Conservation (phyloP, 92 coral and sea anemone genomes). For the Diadumene lineata region DNA sequence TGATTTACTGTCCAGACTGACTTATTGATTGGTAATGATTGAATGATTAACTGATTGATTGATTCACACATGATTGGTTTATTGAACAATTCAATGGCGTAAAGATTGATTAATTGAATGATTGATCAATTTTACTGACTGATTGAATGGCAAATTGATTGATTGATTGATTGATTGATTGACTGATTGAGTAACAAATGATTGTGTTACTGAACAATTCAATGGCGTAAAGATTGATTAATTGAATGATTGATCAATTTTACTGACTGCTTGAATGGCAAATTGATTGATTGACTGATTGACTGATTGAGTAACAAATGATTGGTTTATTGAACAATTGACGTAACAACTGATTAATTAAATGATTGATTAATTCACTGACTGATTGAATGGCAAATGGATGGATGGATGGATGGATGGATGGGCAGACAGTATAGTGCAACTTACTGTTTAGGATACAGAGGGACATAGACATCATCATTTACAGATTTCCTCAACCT, state of each 20-base stretch:
- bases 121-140: not conserved
- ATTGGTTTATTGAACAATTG: not conserved
- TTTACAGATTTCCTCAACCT: slow-evolving; percentile 81
- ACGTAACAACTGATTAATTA: not conserved
- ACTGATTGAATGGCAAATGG: not conserved
- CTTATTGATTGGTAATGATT: not conserved
- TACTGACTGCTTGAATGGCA: not conserved
- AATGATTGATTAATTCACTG: not conserved
- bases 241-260: not conserved
- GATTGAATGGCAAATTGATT: not conserved
- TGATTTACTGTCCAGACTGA: not conserved
- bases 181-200: not conserved
- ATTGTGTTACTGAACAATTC: not conserved
- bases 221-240: not conserved
- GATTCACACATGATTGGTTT: not conserved
- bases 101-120: not conserved
- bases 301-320: not conserved
- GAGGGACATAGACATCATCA: slow-evolving; percentile 93
- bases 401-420: not conserved
- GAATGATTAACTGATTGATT: no score
- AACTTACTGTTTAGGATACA: slow-evolving; percentile 89
- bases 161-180: not conserved
- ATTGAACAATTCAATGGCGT: not conserved
- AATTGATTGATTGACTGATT: not conserved
- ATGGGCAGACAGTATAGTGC: not conserved